Percentiles rank a stretch among this genome's conserved stretches.
Evolutionary conservation across 1,140 invertebrate species (phyloP).

Genomic region (Parapsyche elsis): DNA sequence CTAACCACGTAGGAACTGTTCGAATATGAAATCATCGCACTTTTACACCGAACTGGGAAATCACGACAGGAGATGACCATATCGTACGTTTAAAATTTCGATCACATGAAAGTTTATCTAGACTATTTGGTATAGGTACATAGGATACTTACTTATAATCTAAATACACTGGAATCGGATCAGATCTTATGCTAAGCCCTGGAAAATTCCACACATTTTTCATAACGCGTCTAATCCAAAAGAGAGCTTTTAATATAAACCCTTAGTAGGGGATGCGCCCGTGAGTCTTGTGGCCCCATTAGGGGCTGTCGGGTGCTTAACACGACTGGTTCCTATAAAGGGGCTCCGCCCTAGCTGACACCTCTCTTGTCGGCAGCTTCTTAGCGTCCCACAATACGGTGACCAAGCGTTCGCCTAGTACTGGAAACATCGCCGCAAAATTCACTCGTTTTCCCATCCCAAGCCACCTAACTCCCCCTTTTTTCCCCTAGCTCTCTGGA

Average conservation of each 20-base stretch:
- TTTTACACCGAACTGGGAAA: too few species aligned
- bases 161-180: not conserved
- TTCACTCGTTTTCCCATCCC: not conserved
- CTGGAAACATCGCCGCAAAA: not conserved
- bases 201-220: too few species aligned
- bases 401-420: slow-evolving; percentile 20
- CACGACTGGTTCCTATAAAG: slow-evolving; percentile 22
- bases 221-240: too few species aligned
- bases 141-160: too few species aligned
- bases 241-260: too few species aligned
- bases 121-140: too few species aligned
- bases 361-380: slow-evolving; percentile 13
- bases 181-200: too few species aligned
- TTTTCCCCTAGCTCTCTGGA: too few species aligned
- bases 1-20: not conserved
- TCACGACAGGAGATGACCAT: not conserved
- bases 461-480: too few species aligned
- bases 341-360: slow-evolving; percentile 22
- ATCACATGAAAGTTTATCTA: too few species aligned
- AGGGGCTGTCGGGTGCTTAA: slow-evolving; percentile 34
- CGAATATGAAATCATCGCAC: not conserved
- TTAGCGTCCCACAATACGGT: slow-evolving; percentile 26
- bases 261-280: not conserved
- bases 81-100: not conserved
- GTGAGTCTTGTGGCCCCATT: slow-evolving; percentile 23